Percentiles rank a stretch among this genome's conserved stretches.
Evolutionary conservation across 92 coral and sea anemone species (phyloP).

Genomic region (Palythoa heliodiscus): DNA sequence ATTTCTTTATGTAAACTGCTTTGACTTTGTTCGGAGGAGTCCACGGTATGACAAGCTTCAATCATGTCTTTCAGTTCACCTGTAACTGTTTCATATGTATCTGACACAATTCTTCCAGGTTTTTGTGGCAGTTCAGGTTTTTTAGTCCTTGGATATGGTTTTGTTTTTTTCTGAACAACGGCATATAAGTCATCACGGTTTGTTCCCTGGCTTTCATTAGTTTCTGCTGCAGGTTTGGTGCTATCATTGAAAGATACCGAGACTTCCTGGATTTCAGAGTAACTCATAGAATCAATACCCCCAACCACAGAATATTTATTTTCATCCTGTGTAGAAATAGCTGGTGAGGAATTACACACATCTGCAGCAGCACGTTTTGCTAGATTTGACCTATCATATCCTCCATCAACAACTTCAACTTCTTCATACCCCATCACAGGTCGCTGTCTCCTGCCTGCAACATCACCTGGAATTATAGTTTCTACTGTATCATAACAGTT

Average conservation of each 20-base stretch:
- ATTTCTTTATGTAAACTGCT: conserved; percentile 28
- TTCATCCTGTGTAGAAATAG: not conserved
- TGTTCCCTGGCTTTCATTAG: not conserved
- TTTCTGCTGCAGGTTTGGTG: conserved; percentile 27
- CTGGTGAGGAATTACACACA: not conserved
- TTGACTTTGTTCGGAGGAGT: conserved; percentile 23
- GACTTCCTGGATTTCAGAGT: conserved; percentile 34
- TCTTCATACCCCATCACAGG: conserved; percentile 43
- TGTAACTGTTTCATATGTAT: conserved; percentile 73
- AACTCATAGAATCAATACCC: not conserved
- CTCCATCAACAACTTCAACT: conserved; percentile 63
- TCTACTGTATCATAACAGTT: conserved; percentile 32
- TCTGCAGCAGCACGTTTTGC: conserved; percentile 22
- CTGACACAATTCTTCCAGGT: conserved; percentile 46
- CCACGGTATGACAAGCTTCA: conserved; percentile 53
- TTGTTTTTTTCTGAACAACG: conserved; percentile 69
- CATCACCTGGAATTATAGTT: conserved; percentile 4
- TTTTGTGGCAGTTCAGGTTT: conserved; percentile 28
- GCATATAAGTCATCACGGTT: conserved; percentile 63
- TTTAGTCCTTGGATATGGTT: conserved; percentile 24
- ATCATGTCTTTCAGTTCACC: conserved; percentile 77
- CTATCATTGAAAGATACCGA: conserved; percentile 47
- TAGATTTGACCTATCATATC: conserved; percentile 80
- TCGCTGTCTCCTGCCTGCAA: conserved; percentile 12
- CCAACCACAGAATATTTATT: not conserved